Evolutionary conservation across 1,140 invertebrate genomes (phyloP), one percentile per base, ranked within the genome.

Genomic region (Papilio xuthus): DNA sequence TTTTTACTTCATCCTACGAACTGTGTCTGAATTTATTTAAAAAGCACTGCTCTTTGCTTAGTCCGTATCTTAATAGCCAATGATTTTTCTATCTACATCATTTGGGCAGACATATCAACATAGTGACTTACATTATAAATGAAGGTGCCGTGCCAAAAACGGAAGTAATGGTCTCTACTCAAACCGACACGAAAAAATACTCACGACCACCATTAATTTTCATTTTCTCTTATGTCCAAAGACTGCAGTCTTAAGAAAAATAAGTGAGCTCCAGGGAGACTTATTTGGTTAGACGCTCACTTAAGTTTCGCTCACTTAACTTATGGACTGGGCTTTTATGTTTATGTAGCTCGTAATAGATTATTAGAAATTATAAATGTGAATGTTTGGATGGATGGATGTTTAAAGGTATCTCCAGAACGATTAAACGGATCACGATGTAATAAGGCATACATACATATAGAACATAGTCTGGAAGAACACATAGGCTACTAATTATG

Each of bases 111-210:
- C 81, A 79, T 81, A 83, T 84, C 83, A 79, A 80, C 81, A 78
- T 80, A 86, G 69, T 78, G 86, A 88, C 88, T 90, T 91, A 91
- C 90, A 92, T 92, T 93, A 93, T 92, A 92, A 92, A 93, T 93
- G 92, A 90, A 86, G 88, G 88, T 89, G 83, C 82, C 83, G 82
- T 86, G 85, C 90, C 90, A 90, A 92, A 92, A 92, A 85, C 85
- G 86, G 87, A 90, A 92, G 85, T 88, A 93, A 93, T 93, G 90
- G 92, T 91, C 88, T 92, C 85, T 93, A 90, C 92, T 93, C 90
- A 88, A 88, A 93, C 88, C 88, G 85, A 93, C 92, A 93, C 87
- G 92, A 93, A 93, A 93, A 93, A 92, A 93, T 93, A 93, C 92
- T 93, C 85, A 81, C 87, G 85, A 81, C 87, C 80, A 87, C 86